Conservation (phyloP, 2,113 vertebrate species). For the Brienomyrus brachyistius region DNA sequence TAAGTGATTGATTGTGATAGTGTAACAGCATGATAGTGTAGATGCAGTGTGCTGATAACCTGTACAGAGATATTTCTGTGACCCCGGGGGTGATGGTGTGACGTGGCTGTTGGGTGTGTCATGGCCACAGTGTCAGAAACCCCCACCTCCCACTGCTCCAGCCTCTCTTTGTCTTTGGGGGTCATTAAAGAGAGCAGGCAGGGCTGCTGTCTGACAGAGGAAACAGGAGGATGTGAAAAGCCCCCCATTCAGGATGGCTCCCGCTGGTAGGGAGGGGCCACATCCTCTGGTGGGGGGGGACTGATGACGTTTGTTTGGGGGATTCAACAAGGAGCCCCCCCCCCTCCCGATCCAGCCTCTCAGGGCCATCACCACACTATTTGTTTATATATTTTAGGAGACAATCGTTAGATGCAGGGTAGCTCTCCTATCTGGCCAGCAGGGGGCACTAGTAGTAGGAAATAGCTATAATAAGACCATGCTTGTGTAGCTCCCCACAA, state of each 20-base stretch:
- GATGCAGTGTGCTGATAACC: background rate
- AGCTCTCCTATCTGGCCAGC: background rate
- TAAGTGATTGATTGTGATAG: background rate
- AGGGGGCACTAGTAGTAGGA: background rate
- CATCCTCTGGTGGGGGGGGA: background rate
- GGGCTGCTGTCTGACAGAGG: background rate
- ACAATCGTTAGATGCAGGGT: background rate
- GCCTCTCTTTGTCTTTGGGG: slow-evolving; percentile 9
- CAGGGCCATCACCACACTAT: background rate
- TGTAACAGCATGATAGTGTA: background rate
- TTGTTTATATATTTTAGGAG: too few species aligned
- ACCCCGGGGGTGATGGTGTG: background rate
- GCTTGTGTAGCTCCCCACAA: background rate
- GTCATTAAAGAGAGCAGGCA: background rate
- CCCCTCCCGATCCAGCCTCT: background rate
- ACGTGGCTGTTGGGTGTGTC: background rate
- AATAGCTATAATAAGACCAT: background rate
- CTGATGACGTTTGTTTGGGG: slow-evolving; percentile 1
- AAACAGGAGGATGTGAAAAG: slow-evolving; percentile 11
- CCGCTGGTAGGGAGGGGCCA: background rate
- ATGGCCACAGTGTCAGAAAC: background rate
- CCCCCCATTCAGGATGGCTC: slow-evolving; percentile 11
- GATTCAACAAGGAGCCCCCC: background rate
- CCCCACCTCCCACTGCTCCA: background rate
- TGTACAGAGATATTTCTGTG: background rate